These are phyloP conservation scores for Tokudaia tokunoshimensis DNA, from an alignment of 2,797 vertebrate species.

Conservation along the genomic window DNA sequence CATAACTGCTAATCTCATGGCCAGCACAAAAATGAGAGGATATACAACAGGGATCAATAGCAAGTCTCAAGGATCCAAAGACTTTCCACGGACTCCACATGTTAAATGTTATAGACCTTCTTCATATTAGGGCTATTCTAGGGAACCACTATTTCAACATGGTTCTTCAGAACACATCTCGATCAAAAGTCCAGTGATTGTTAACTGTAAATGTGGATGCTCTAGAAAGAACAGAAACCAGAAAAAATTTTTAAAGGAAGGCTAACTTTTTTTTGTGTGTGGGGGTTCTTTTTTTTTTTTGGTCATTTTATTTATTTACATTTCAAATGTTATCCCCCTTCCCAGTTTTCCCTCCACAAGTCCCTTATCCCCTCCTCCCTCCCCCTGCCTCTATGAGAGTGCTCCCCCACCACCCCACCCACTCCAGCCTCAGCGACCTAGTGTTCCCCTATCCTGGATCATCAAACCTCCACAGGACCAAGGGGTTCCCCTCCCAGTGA, in stretches of 20 bases:
- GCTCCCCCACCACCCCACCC: too few species aligned
- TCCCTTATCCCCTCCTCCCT: too few species aligned
- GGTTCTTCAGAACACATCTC: not conserved
- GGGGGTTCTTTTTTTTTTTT: too few species aligned
- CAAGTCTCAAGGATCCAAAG: not conserved
- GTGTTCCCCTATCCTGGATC: too few species aligned
- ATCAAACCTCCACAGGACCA: too few species aligned
- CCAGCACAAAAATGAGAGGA: not conserved
- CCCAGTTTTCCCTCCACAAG: too few species aligned
- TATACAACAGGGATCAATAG: not conserved
- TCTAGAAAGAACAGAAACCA: not conserved
- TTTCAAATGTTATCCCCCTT: too few species aligned
- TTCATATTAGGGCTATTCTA: not conserved
- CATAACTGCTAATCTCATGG: not conserved
- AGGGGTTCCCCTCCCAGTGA: too few species aligned
- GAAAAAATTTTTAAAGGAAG: constrained; percentile 17
- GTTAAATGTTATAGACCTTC: not conserved
- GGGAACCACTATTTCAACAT: not conserved
- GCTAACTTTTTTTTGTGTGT: not conserved
- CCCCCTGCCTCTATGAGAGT: too few species aligned
- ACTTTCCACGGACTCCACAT: not conserved
- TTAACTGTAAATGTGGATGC: not conserved
- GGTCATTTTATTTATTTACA: too few species aligned
- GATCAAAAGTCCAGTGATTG: not conserved
- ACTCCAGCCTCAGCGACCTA: too few species aligned